Base-by-base conservation (phyloP, 2,797 vertebrate species). In the Enteromius anoplus region DNA sequence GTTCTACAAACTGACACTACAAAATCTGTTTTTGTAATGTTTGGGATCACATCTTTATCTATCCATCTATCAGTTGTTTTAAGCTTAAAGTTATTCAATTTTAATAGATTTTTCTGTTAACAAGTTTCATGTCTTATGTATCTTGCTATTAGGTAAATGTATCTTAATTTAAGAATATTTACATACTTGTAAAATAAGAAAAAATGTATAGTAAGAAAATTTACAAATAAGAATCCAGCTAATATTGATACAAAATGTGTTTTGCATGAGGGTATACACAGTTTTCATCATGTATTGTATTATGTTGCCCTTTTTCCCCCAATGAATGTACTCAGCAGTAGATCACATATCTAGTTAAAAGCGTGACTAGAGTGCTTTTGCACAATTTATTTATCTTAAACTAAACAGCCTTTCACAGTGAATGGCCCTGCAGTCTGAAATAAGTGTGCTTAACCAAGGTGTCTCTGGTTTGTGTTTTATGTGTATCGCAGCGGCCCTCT, bases 1-100 rank as follows among this genome's bases (percentile, higher is more conserved):
- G 78, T 47, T 68, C 68, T 76, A 84, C 11, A 58, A 37, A 26
- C 37, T 26, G 8, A 37, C 69, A 21, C n/a, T 40, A 40, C 21
- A 29, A 85, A 81, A 71, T 75, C 26, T 26, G 66, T 53, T 62
- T 65, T 51, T 62, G 29, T n/a, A n/a, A n/a, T n/a, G n/a, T n/a
- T n/a, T n/a, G n/a, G n/a, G n/a, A n/a, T n/a, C n/a, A n/a, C n/a
- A n/a, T n/a, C n/a, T n/a, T n/a, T n/a, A n/a, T n/a, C n/a, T n/a
- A n/a, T n/a, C n/a, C n/a, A n/a, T n/a, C n/a, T n/a, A n/a, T n/a
- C 23, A 60, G 10, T 62, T 60, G n/a, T 60, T 26, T 62, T 62
- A 62, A 14, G 23, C 58, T 11, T 26, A 62, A 62, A 29, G 12
- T 15, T 4, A 62, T 60, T 12, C 1, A 5, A 5, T 60, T 60